Evolutionary conservation across 1,140 invertebrate species (phyloP).

Genomic region (Brachionus paranguensis): DNA sequence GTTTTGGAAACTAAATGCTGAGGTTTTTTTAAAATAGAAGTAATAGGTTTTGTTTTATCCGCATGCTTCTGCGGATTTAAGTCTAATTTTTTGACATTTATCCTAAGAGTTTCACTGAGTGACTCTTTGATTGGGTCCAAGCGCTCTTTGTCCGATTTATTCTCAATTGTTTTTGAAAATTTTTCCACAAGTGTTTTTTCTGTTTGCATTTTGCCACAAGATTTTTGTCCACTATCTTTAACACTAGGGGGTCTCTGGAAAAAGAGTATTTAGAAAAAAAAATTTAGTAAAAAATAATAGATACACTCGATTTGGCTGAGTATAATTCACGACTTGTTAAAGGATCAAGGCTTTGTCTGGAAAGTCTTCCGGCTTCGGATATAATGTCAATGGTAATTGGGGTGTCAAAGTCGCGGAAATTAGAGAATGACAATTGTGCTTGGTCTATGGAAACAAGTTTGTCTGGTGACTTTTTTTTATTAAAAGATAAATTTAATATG

Average conservation of each 20-base stretch:
- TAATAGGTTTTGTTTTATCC: background rate
- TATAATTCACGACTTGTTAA: background rate
- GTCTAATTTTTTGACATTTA: conserved; percentile 16
- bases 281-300: background rate
- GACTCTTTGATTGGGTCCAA: conserved; percentile 10
- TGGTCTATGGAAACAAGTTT: background rate
- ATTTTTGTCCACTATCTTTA: background rate
- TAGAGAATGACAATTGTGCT: background rate
- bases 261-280: background rate
- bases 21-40: conserved; percentile 5
- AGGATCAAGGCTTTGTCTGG: background rate
- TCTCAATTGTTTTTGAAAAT: background rate
- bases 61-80: background rate
- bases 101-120: background rate
- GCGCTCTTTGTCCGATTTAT: background rate
- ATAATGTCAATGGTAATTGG: conserved; percentile 13
- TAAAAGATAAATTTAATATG: background rate
- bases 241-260: conserved; percentile 1
- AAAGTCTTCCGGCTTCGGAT: background rate
- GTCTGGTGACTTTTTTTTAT: conserved; percentile 25
- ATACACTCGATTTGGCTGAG: conserved; percentile 4
- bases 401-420: background rate
- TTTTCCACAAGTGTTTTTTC: background rate
- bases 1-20: background rate
- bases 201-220: background rate